These are phyloP conservation scores for Artemisiospiza belli DNA, from an alignment of 2,113 vertebrate species.

Conservation along the genomic window DNA sequence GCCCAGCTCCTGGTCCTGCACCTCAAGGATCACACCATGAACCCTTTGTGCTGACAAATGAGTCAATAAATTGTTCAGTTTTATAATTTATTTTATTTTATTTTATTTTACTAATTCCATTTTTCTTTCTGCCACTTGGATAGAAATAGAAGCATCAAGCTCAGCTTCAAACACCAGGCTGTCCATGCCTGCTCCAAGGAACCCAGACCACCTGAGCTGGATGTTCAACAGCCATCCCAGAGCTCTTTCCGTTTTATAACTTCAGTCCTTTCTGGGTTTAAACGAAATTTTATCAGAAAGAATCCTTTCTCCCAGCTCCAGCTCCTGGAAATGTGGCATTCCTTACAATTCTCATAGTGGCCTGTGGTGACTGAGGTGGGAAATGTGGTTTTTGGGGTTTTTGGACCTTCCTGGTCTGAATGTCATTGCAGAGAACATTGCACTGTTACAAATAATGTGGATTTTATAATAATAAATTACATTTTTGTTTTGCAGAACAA, in stretches of 20 bases:
- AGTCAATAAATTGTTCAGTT: not conserved
- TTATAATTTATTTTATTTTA: not conserved
- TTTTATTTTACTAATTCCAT: not conserved
- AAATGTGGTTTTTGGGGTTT: accelerated
- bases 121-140: not conserved
- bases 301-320: not conserved
- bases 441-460: not conserved
- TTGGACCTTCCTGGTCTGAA: not conserved
- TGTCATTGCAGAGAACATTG: not conserved
- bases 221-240: not conserved
- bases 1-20: not conserved
- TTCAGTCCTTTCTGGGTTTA: not conserved
- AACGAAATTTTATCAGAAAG: not conserved
- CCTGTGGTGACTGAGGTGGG: not conserved
- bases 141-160: not conserved
- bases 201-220: not conserved
- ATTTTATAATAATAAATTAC: accelerated
- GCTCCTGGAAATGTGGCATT: not conserved
- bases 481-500: not conserved
- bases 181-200: not conserved
- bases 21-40: not conserved
- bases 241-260: not conserved
- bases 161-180: not conserved
- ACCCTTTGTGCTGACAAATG: not conserved
- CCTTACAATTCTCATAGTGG: not conserved